phyloP scores from a whole-genome alignment of 2,888 invertebrate species.

The Resseliella maxima region DNA sequence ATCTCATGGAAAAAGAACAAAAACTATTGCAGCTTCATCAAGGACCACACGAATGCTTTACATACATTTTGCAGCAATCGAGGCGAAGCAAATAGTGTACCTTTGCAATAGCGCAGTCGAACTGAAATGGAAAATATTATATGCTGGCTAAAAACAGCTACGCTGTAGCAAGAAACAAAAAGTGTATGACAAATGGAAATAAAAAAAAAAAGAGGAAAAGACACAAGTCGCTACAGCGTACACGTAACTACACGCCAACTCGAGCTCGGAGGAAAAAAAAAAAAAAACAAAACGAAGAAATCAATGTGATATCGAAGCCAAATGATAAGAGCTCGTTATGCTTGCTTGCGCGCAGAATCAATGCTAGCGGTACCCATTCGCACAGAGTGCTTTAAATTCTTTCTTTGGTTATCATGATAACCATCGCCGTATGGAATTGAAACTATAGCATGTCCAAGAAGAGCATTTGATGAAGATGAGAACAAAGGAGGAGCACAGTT shows the following conservation, averaged over 20 bases:
- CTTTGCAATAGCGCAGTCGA: conserved; percentile 45
- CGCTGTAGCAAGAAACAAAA: conserved; percentile 14
- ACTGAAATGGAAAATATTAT: conserved; percentile 48
- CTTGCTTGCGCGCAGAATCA: conserved; percentile 52
- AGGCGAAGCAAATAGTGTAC: not conserved
- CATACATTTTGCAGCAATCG: conserved; percentile 19
- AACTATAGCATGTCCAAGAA: not conserved
- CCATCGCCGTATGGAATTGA: conserved; percentile 27
- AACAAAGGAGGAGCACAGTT: not conserved
- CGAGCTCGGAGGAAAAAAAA: not conserved
- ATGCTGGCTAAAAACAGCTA: not conserved
- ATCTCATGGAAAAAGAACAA: not conserved
- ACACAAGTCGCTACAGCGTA: conserved; percentile 35
- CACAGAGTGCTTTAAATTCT: conserved; percentile 33
- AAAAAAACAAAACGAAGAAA: not conserved
- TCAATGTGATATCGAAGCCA: conserved; percentile 53
- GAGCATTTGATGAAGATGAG: not conserved
- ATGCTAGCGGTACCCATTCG: conserved; percentile 39
- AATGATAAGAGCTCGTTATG: conserved; percentile 51
- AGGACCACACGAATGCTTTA: conserved; percentile 55
- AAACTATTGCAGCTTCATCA: conserved; percentile 44
- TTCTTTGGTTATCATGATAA: conserved; percentile 7
- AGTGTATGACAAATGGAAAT: conserved; percentile 16
- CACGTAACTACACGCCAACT: conserved; percentile 24
- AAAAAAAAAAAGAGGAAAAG: not conserved